These are phyloP conservation scores for Sisyra nigra DNA, from an alignment of 2,888 invertebrate genomes.

Conservation along the genomic window DNA sequence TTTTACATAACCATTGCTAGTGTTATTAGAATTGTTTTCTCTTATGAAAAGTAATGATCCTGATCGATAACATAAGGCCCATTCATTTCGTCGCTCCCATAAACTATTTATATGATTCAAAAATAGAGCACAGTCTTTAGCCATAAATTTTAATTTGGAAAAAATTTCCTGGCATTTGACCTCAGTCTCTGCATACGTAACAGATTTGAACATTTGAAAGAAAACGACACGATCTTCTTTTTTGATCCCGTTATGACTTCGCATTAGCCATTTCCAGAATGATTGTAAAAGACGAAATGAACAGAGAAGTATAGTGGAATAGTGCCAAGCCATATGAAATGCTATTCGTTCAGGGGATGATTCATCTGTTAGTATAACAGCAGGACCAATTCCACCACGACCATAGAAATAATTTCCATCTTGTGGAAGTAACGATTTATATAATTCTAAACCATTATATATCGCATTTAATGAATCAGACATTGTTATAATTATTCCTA, in stretches of 20 bases:
- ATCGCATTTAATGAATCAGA: not conserved
- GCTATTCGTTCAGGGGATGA: not conserved
- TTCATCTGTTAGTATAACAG: not conserved
- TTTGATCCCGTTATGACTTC: slow-evolving; percentile 1
- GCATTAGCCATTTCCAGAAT: slow-evolving; percentile 1
- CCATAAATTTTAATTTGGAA: not conserved
- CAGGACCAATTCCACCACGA: slow-evolving; percentile 2
- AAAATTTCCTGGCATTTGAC: not conserved
- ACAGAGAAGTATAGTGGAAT: not conserved
- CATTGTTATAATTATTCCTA: slow-evolving; percentile 1
- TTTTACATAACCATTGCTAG: not conserved
- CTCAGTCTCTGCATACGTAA: not conserved
- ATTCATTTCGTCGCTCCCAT: slow-evolving; percentile 2
- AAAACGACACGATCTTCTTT: slow-evolving; percentile 2
- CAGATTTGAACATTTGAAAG: slow-evolving; percentile 1
- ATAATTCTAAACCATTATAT: slow-evolving; percentile 3
- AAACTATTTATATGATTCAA: not conserved
- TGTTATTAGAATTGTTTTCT: not conserved
- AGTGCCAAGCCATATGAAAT: not conserved
- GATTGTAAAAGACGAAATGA: not conserved
- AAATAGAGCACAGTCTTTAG: not conserved
- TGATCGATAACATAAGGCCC: slow-evolving; percentile 4
- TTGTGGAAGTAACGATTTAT: not conserved
- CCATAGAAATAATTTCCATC: slow-evolving; percentile 2
- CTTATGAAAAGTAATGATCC: not conserved